These are phyloP conservation scores for Zoanthus gigantus DNA, from an alignment of 92 coral and sea anemone species.

Conservation along the genomic window DNA sequence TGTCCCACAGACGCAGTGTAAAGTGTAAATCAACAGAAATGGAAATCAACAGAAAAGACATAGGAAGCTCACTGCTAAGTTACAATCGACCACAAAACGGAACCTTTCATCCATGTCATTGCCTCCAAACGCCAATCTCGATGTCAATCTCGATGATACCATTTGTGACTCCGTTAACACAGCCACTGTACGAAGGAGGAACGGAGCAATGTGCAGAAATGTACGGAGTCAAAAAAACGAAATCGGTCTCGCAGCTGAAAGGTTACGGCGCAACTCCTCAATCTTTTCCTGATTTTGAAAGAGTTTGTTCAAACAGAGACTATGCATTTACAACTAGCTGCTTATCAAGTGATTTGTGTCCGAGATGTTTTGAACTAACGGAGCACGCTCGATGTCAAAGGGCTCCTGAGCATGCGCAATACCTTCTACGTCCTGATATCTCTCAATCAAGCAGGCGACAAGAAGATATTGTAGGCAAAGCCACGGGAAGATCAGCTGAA, in stretches of 20 bases:
- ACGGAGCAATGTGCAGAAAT: background rate
- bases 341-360: background rate
- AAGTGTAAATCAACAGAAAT: background rate
- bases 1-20: too few relatives aligned
- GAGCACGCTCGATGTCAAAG: background rate
- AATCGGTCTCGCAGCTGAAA: background rate
- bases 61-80: background rate
- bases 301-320: background rate
- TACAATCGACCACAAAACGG: background rate
- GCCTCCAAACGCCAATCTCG: background rate
- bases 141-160: slow-evolving; percentile 1
- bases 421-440: too few relatives aligned
- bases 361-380: too few relatives aligned
- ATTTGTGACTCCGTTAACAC: background rate
- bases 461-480: too few relatives aligned
- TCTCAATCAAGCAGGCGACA: too few relatives aligned
- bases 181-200: background rate
- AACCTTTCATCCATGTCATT: background rate
- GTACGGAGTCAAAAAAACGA: background rate
- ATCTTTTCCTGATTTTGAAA: background rate
- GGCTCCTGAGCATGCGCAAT: background rate
- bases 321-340: background rate
- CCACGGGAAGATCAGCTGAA: too few relatives aligned
- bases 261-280: background rate
- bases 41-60: background rate